Evolutionary conservation across 2,113 vertebrate genomes (phyloP).

Genomic region (Myxocyprinus asiaticus): DNA sequence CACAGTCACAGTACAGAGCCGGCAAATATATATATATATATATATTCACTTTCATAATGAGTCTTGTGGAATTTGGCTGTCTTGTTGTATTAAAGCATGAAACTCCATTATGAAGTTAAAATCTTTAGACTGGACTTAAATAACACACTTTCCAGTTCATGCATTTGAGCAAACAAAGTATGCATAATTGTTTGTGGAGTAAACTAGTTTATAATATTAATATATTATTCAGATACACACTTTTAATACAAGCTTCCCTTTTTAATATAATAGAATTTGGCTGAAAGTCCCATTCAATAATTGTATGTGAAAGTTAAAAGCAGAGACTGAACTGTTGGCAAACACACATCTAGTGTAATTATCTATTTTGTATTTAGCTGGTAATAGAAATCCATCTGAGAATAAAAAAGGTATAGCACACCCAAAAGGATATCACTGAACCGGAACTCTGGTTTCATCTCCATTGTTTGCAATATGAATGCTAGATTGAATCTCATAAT

Average conservation of each 20-base stretch:
- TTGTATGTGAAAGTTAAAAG: slow-evolving; percentile 7
- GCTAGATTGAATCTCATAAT: slow-evolving; percentile 36
- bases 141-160: neutral
- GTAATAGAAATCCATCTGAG: slow-evolving; percentile 27
- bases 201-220: no score
- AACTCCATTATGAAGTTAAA: slow-evolving; percentile 11
- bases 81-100: slow-evolving; percentile 48
- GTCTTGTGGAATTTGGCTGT: slow-evolving; percentile 38
- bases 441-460: slow-evolving; percentile 4
- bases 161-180: neutral
- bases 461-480: slow-evolving; percentile 48
- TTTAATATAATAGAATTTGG: no score
- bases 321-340: no score
- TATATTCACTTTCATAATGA: slow-evolving; percentile 27
- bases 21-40: slow-evolving; percentile 19
- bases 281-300: neutral
- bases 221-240: no score
- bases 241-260: no score
- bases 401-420: neutral
- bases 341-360: neutral
- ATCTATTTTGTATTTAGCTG: neutral
- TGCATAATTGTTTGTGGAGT: neutral
- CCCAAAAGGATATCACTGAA: slow-evolving; percentile 6
- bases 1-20: no score
- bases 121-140: slow-evolving; percentile 26